Conservation (phyloP, 1,140 invertebrate genomes). For the Sycobia sp. region DNA sequence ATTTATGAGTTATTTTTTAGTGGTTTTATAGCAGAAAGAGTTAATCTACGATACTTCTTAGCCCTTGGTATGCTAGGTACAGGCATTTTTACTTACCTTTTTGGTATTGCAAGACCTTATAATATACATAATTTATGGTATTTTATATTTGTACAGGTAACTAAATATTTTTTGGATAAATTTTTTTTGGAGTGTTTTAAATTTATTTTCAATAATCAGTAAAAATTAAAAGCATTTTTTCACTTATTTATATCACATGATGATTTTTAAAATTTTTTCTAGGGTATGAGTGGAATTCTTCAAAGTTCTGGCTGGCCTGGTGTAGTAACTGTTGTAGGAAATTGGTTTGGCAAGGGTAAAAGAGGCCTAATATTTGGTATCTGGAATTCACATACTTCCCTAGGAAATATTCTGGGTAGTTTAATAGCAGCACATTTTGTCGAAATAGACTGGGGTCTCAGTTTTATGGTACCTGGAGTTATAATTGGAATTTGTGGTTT, state of each 20-base stretch:
- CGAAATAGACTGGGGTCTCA: conserved; percentile 85
- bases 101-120: conserved; percentile 84
- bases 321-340: conserved; percentile 89
- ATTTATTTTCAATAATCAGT: conserved; percentile 17
- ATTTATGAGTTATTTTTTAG: conserved; percentile 54
- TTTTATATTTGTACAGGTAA: conserved; percentile 86
- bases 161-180: not conserved
- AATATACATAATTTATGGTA: conserved; percentile 85
- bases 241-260: not conserved
- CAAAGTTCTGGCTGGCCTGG: conserved; percentile 94
- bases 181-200: not conserved
- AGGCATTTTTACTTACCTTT: conserved; percentile 85
- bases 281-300: conserved; percentile 81
- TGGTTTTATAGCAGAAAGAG: conserved; percentile 90
- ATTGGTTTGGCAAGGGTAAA: conserved; percentile 94
- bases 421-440: conserved; percentile 86
- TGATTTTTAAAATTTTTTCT: conserved; percentile 37
- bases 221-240: not conserved
- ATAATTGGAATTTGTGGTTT: conserved; percentile 81
- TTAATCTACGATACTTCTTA: conserved; percentile 90
- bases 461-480: conserved; percentile 90
- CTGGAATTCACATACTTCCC: conserved; percentile 95
- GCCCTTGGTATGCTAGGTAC: conserved; percentile 88
- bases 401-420: conserved; percentile 90
- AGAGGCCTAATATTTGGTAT: conserved; percentile 92